Evolutionary conservation across 2,113 vertebrate species (phyloP).

Genomic region (Hippocampus comes): DNA sequence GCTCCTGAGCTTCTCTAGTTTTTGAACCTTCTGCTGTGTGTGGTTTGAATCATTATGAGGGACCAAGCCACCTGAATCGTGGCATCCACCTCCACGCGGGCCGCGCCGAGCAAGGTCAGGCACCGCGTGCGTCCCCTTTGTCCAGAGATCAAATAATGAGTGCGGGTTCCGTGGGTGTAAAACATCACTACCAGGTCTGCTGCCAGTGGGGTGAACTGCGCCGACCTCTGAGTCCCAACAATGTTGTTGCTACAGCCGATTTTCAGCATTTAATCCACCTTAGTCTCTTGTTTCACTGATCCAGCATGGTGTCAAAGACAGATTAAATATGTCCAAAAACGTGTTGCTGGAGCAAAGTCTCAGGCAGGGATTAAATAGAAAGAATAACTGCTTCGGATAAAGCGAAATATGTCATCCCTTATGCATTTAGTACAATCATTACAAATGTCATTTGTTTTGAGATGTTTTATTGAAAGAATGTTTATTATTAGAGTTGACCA

Average conservation of each 20-base stretch:
- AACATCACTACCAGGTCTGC: conserved; percentile 42
- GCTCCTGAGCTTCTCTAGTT: not conserved
- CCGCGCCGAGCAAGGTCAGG: not conserved
- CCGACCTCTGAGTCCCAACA: conserved; percentile 55
- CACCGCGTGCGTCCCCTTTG: conserved; percentile 12
- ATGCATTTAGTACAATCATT: too few relatives aligned
- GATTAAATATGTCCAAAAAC: conserved; percentile 5
- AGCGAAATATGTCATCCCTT: not conserved
- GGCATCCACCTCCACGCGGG: not conserved
- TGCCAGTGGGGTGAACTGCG: conserved; percentile 42
- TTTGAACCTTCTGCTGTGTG: not conserved
- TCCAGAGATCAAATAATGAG: conserved; percentile 33
- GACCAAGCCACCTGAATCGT: not conserved
- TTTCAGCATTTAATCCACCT: conserved; percentile 21
- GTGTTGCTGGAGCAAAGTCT: conserved; percentile 10
- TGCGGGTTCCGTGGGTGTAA: conserved; percentile 44
- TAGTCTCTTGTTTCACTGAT: conserved; percentile 9
- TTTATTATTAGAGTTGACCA: too few relatives aligned
- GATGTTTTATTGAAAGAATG: too few relatives aligned
- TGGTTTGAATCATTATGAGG: not conserved
- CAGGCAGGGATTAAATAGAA: conserved; percentile 20
- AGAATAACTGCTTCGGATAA: conserved; percentile 12
- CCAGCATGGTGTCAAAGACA: not conserved
- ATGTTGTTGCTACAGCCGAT: conserved; percentile 20
- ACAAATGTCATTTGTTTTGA: too few relatives aligned